Percentiles rank a stretch among this genome's conserved stretches.
phyloP scores from a whole-genome alignment of 2,113 vertebrate species.

The Lepus timidus region DNA sequence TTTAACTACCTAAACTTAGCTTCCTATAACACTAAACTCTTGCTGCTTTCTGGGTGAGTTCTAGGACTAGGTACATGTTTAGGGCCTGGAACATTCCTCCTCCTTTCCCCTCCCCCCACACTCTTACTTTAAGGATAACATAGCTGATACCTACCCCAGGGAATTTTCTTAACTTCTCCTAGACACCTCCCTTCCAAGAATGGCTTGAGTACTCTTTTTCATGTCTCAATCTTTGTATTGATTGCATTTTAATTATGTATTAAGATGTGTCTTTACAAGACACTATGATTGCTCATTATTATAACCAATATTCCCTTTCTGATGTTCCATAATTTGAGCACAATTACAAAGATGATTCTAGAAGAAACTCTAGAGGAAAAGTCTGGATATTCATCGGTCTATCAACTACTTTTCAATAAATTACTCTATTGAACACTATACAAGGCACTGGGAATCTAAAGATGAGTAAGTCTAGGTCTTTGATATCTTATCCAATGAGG shows the following conservation, averaged over 20 bases:
- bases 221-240: not conserved
- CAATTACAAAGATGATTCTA: not conserved
- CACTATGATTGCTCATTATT: not conserved
- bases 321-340: not conserved
- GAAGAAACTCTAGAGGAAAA: not conserved
- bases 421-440: not conserved
- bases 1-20: not conserved
- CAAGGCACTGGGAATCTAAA: not conserved
- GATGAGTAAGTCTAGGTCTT: not conserved
- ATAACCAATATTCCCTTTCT: not conserved
- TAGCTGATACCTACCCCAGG: not conserved
- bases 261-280: not conserved
- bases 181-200: not conserved
- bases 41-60: not conserved
- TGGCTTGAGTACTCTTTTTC: not conserved
- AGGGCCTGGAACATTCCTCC: not conserved
- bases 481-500: not conserved
- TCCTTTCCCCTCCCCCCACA: not conserved
- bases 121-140: not conserved
- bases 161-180: not conserved
- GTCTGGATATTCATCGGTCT: not conserved
- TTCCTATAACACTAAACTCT: not conserved
- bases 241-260: slow-evolving; percentile 10
- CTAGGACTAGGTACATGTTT: not conserved
- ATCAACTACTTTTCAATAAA: not conserved